A percentile compares a stretch with the other conserved stretches of the same genome.
These are phyloP conservation scores for Natator depressus DNA, from an alignment of 2,113 vertebrate species.

Conservation along the genomic window DNA sequence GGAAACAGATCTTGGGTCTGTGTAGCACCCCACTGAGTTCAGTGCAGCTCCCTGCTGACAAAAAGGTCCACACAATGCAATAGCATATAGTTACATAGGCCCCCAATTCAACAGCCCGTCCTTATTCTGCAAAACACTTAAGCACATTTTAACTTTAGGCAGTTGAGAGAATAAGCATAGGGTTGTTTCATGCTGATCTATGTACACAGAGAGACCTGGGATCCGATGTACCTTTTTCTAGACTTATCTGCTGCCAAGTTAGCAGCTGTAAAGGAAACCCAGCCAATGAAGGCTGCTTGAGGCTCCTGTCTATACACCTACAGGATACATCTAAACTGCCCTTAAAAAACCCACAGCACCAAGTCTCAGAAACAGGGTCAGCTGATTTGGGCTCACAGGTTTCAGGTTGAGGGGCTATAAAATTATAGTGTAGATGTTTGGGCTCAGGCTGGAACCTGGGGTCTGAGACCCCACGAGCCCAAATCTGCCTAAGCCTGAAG, in stretches of 20 bases:
- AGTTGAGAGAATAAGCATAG: background rate
- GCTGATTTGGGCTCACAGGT: background rate
- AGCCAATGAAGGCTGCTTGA: background rate
- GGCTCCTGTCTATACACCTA: background rate
- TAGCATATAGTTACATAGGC: background rate
- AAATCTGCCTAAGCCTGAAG: background rate
- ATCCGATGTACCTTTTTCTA: too few relatives aligned
- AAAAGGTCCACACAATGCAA: background rate
- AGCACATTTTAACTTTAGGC: background rate
- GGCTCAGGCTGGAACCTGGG: too few relatives aligned
- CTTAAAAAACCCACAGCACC: too few relatives aligned
- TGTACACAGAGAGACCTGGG: background rate
- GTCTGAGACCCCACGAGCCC: background rate
- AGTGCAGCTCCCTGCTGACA: background rate
- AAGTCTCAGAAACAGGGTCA: background rate
- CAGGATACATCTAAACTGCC: too few relatives aligned
- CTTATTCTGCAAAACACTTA: background rate
- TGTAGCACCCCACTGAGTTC: background rate
- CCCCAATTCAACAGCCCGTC: background rate
- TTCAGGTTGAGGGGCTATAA: too few relatives aligned
- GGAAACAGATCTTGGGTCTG: background rate
- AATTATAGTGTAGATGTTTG: too few relatives aligned
- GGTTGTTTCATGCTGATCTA: background rate
- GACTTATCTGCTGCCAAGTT: background rate
- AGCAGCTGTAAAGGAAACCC: background rate